Conservation (phyloP, 2,113 vertebrate species). For the Columba livia region DNA sequence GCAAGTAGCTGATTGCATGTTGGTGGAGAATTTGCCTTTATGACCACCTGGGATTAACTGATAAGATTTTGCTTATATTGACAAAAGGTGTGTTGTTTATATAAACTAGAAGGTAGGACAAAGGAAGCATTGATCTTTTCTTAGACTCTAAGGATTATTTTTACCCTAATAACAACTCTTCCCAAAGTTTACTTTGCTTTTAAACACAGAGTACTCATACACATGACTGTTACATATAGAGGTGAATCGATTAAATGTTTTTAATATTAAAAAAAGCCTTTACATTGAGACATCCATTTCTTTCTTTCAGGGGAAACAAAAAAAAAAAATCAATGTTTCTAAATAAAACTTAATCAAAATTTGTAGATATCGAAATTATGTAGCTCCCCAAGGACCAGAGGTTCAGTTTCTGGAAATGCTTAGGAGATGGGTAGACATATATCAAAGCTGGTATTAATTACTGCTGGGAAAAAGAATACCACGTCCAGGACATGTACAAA, state of each 20-base stretch:
- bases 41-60: not conserved
- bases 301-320: rapidly evolving
- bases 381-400: not conserved
- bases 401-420: not conserved
- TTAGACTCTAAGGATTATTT: not conserved
- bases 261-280: not conserved
- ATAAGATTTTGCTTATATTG: not conserved
- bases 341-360: not conserved
- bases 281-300: not conserved
- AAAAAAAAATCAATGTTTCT: not conserved
- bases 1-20: not conserved
- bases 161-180: not conserved
- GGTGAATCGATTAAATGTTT: not conserved
- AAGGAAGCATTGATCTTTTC: not conserved
- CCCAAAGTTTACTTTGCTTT: not conserved
- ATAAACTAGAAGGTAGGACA: slow-evolving; percentile 2
- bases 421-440: not conserved
- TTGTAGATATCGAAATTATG: not conserved
- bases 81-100: not conserved
- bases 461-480: not conserved
- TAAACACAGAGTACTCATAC: not conserved
- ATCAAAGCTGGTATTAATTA: not conserved
- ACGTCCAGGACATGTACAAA: not conserved
- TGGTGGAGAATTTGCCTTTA: not conserved
- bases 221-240: not conserved